Percentiles rank a stretch among this genome's conserved stretches.
Evolutionary conservation across 2,113 vertebrate species (phyloP).

Genomic region (Elephantulus edwardii): DNA sequence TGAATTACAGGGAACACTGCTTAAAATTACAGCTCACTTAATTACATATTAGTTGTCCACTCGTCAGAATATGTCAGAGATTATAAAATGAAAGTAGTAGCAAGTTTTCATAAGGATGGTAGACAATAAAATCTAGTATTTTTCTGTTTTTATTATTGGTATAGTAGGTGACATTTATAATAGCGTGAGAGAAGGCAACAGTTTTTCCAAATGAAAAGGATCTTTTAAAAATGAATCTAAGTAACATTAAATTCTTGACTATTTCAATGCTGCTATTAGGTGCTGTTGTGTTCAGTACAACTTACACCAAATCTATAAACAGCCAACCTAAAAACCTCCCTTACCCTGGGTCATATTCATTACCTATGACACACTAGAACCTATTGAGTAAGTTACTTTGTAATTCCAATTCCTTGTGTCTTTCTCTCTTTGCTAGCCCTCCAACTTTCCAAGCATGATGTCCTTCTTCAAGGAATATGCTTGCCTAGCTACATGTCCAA

Average conservation of each 20-base stretch:
- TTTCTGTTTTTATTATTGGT: background rate
- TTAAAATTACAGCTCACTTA: slow-evolving; percentile 34
- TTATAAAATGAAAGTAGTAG: slow-evolving; percentile 43
- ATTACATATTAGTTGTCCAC: slow-evolving; percentile 43
- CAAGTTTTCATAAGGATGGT: background rate
- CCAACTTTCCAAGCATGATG: no score
- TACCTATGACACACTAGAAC: no score
- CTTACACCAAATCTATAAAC: no score
- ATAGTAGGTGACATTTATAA: background rate
- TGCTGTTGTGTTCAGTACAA: no score
- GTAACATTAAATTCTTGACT: background rate
- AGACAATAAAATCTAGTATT: background rate
- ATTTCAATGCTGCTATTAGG: no score
- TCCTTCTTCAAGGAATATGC: no score
- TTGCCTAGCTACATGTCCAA: no score
- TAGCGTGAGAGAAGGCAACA: background rate
- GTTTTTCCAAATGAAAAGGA: background rate
- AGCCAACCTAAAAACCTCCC: no score
- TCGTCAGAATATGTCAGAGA: slow-evolving; percentile 39
- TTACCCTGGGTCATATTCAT: no score
- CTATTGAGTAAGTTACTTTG: no score
- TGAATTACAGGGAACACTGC: slow-evolving; percentile 29
- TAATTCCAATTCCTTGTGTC: no score
- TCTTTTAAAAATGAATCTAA: background rate
- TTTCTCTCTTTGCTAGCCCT: no score